Conservation (phyloP, 2,113 vertebrate genomes). For the Halichoeres trimaculatus region DNA sequence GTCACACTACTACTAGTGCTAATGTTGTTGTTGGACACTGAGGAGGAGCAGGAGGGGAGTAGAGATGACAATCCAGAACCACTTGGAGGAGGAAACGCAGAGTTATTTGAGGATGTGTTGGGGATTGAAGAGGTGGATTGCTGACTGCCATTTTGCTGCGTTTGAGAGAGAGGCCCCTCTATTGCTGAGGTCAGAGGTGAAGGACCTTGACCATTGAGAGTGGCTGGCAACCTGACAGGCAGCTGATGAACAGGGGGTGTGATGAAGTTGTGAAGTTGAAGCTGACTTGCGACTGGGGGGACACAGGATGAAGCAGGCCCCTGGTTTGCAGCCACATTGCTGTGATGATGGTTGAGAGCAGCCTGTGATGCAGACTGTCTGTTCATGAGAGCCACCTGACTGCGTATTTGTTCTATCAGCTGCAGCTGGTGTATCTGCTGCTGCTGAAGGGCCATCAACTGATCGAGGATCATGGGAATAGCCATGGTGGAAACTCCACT, state of each 20-base stretch:
- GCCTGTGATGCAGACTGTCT: slow-evolving; percentile 86
- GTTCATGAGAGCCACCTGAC: slow-evolving; percentile 96
- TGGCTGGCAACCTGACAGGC: slow-evolving; percentile 84
- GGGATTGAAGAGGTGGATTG: slow-evolving; percentile 83
- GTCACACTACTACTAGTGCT: slow-evolving; percentile 71
- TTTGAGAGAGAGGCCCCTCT: slow-evolving; percentile 84
- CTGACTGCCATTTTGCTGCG: slow-evolving; percentile 85
- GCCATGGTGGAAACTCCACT: slow-evolving; percentile 88
- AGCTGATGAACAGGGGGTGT: slow-evolving; percentile 88
- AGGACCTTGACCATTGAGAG: slow-evolving; percentile 80
- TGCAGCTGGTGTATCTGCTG: slow-evolving; percentile 98
- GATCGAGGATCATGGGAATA: slow-evolving; percentile 97
- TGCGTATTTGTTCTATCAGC: slow-evolving; percentile 98
- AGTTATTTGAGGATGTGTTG: slow-evolving; percentile 81
- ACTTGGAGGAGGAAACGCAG: slow-evolving; percentile 77
- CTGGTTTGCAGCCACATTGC: slow-evolving; percentile 73
- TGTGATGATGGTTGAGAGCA: slow-evolving; percentile 82
- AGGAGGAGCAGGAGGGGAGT: slow-evolving; percentile 81
- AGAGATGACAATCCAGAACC: slow-evolving; percentile 80
- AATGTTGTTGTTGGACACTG: slow-evolving; percentile 77
- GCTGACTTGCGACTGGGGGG: slow-evolving; percentile 83
- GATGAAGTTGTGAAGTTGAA: slow-evolving; percentile 90
- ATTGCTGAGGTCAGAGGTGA: slow-evolving; percentile 81
- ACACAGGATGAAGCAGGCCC: slow-evolving; percentile 77
- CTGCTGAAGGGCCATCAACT: slow-evolving; percentile 96